Evolutionary conservation across 37 sponge, comb jelly and placozoan genomes (phyloP), one percentile per base, ranked within the genome.

Genomic region (Sycon ciliatum): DNA sequence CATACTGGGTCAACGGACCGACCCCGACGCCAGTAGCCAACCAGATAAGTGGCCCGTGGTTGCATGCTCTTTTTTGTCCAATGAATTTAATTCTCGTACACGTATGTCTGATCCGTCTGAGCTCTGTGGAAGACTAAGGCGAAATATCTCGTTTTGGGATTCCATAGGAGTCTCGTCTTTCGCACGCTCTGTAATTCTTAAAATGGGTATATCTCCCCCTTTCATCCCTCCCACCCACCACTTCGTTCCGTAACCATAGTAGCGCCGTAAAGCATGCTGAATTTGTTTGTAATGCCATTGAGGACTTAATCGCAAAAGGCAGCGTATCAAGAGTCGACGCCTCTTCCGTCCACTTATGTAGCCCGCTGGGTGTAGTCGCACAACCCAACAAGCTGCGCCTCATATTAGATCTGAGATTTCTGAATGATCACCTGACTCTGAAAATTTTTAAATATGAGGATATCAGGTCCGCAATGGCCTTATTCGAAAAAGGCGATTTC

Each of bases 381-480:
- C 65, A 24, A 52, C 13, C 30, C n/a, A 55, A 68, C 7, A 76
- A 66, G 24, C 26, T 31, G 49, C 39, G 76, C 18, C 42, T 76
- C 30, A 57, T 76, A 6, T 22, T 76, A 16, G 66, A 66, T 38
- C 31, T 76, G 27, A 65, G 67, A 27, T 28, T 53, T 35, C 35
- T 76, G 1, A 76, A 76, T 37, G 35, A 46, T 34, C 66, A 18
- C 66, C 29, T 76, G 32, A 46, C 53, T 49, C 65, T 46, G 29
- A n/a, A 66, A 22, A 64, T 67, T 13, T 76, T 76, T 33, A 76
- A 76, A 31, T 76, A 76, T 49, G 76, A 76, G 54, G 76, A 76
- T 24, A 6, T 76, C 52, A 37, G 68, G 20, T 34, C 36, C 28
- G 54, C 76, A 39, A 36, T 76, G 38, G 5, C 52, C 28, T 32